Percentiles rank a stretch among this genome's conserved stretches.
Conservation (phyloP, 2,113 vertebrate species). For the Lucifuga dentata region DNA sequence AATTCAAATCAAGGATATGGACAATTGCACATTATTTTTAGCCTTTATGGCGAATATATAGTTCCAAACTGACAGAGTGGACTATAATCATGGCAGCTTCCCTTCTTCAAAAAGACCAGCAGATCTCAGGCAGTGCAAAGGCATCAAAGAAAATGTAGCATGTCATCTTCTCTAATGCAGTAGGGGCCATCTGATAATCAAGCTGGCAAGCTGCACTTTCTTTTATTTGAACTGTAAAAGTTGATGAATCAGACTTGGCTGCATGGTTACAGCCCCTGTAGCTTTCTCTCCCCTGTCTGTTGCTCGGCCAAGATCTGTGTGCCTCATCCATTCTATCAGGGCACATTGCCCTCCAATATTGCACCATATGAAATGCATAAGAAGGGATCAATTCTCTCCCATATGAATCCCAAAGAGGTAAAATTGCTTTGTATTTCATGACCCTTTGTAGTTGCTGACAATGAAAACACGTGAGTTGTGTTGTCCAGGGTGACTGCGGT, state of each 20-base stretch:
- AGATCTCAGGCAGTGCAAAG: conserved; percentile 24
- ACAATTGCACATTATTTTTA: conserved; percentile 9
- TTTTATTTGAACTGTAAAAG: conserved; percentile 72
- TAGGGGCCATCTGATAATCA: conserved; percentile 71
- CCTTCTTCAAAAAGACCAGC: conserved; percentile 19
- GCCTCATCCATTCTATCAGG: conserved; percentile 55
- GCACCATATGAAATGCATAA: conserved; percentile 31
- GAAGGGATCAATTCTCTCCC: conserved; percentile 45
- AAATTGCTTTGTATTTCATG: neutral
- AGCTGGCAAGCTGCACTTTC: conserved; percentile 60
- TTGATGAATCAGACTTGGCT: conserved; percentile 75
- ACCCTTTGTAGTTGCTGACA: no score
- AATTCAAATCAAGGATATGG: conserved; percentile 4
- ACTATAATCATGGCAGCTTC: conserved; percentile 19
- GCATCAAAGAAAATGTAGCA: conserved; percentile 62
- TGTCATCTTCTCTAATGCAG: conserved; percentile 67
- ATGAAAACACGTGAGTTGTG: no score
- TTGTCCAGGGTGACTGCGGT: no score
- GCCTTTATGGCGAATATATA: conserved; percentile 18
- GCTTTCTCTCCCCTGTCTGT: conserved; percentile 47
- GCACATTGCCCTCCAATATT: conserved; percentile 50
- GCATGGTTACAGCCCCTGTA: conserved; percentile 46
- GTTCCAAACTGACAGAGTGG: conserved; percentile 27
- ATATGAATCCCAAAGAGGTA: conserved; percentile 46
- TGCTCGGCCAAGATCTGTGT: conserved; percentile 47